These are phyloP conservation scores for Apeltes quadracus DNA, from an alignment of 2,113 vertebrate genomes.

Conservation along the genomic window DNA sequence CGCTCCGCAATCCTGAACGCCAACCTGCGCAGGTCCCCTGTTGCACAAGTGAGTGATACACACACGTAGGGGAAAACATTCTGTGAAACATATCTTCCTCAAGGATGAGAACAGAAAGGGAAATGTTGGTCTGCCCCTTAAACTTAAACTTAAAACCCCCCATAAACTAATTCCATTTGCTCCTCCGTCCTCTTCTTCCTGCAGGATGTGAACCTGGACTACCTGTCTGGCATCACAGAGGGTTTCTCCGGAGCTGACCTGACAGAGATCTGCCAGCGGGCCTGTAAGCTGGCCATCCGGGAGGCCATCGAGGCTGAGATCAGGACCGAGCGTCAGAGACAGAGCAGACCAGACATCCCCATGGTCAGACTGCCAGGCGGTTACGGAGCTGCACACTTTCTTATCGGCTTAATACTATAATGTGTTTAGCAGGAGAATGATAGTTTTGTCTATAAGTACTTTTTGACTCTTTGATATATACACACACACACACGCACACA, in stretches of 20 bases:
- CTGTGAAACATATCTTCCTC: not conserved
- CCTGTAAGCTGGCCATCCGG: constrained; percentile 94
- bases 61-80: not conserved
- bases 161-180: not conserved
- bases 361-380: constrained; percentile 81
- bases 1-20: constrained; percentile 88
- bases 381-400: not conserved
- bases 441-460: not conserved
- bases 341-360: constrained; percentile 89
- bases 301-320: constrained; percentile 96
- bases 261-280: constrained; percentile 95
- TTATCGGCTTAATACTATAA: not conserved
- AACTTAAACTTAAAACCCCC: too few relatives aligned
- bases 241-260: constrained; percentile 96
- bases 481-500: not conserved
- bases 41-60: constrained; percentile 70
- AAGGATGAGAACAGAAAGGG: constrained; percentile 1
- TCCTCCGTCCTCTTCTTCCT: not conserved
- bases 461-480: not conserved
- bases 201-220: constrained; percentile 92
- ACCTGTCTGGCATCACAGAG: constrained; percentile 94
- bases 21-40: constrained; percentile 93
- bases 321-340: constrained; percentile 90
- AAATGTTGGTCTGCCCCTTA: not conserved
- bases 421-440: not conserved